Conservation (phyloP, 2,888 invertebrate genomes). For the Coleophora deauratella region DNA sequence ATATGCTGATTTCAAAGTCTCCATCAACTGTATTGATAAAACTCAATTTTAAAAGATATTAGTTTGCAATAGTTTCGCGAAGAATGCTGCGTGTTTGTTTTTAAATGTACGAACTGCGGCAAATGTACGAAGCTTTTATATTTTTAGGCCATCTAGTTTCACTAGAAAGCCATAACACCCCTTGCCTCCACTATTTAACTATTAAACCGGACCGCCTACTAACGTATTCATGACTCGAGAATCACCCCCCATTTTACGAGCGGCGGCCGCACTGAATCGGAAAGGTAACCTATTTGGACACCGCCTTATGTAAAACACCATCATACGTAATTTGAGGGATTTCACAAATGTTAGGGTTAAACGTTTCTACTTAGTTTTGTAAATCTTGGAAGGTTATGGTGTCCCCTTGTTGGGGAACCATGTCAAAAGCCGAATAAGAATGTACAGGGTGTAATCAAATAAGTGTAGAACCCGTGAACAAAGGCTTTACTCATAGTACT, state of each 20-base stretch:
- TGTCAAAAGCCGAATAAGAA: too few relatives aligned
- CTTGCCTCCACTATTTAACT: constrained; percentile 54
- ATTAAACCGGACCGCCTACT: constrained; percentile 57
- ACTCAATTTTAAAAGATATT: too few relatives aligned
- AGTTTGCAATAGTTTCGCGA: too few relatives aligned
- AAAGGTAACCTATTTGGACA: constrained; percentile 57
- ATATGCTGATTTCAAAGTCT: neutral
- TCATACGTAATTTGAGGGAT: constrained; percentile 45
- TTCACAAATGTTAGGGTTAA: constrained; percentile 25
- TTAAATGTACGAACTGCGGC: too few relatives aligned
- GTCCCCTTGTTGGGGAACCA: too few relatives aligned
- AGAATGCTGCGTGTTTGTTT: too few relatives aligned
- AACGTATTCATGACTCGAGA: constrained; percentile 68
- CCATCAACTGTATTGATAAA: too few relatives aligned
- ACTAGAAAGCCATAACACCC: constrained; percentile 24
- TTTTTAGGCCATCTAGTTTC: constrained; percentile 20
- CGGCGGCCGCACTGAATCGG: constrained; percentile 55
- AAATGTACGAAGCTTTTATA: neutral
- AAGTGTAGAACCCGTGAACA: too few relatives aligned
- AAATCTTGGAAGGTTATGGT: too few relatives aligned
- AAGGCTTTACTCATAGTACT: too few relatives aligned
- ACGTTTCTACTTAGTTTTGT: constrained; percentile 8
- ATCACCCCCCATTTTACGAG: constrained; percentile 59
- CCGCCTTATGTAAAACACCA: constrained; percentile 41
- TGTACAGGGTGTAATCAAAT: too few relatives aligned